phyloP scores from a whole-genome alignment of 2,888 invertebrate species.

The Melieria omissa region DNA sequence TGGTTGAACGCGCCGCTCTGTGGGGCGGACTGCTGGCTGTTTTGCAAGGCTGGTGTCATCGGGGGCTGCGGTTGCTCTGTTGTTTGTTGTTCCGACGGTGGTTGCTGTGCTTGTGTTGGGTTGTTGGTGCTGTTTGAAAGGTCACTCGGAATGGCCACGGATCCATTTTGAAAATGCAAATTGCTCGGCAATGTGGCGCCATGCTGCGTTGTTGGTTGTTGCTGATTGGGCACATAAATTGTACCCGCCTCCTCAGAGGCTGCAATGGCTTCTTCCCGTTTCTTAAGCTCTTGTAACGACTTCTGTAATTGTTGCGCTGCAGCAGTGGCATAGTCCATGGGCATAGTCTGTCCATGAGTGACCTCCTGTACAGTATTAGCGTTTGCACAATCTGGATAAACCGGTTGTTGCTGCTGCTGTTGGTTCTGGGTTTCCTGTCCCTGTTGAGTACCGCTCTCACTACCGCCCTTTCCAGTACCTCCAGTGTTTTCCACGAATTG shows the following conservation, averaged over 20 bases:
- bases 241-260: conserved; percentile 43
- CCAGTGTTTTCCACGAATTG: conserved; percentile 52
- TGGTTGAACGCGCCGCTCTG: neutral
- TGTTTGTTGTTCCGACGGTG: conserved; percentile 25
- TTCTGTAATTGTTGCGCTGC: conserved; percentile 59
- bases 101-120: conserved; percentile 28
- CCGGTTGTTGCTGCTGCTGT: conserved; percentile 64
- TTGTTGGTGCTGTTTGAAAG: too few species aligned
- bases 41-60: conserved; percentile 12
- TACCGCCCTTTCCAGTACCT: conserved; percentile 62
- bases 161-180: conserved; percentile 54
- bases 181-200: conserved; percentile 59
- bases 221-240: conserved; percentile 42
- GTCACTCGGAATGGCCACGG: conserved; percentile 50
- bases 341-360: conserved; percentile 67
- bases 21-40: conserved; percentile 4
- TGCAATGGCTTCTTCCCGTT: conserved; percentile 59
- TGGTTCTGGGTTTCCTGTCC: conserved; percentile 66
- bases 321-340: conserved; percentile 59
- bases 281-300: conserved; percentile 61
- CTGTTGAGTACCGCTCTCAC: conserved; percentile 58
- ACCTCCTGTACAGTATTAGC: conserved; percentile 49
- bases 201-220: conserved; percentile 48
- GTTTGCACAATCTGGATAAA: conserved; percentile 68
- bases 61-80: conserved; percentile 24